Percentiles rank a stretch among this genome's conserved stretches.
phyloP scores from a whole-genome alignment of 2,113 vertebrate species.

The Tachysurus vachellii region DNA sequence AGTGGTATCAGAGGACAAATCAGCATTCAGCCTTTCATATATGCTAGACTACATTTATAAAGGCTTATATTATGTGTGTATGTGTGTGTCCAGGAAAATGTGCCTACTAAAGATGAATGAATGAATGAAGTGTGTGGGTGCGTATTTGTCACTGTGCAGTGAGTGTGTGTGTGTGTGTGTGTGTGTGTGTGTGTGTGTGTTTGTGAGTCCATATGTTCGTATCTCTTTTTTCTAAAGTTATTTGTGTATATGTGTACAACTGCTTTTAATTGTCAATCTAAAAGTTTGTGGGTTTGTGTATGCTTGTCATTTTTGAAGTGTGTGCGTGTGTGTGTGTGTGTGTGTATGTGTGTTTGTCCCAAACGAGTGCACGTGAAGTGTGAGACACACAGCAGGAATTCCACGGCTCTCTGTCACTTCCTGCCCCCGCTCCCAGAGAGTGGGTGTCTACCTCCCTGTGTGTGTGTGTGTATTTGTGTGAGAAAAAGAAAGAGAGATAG shows the following conservation, averaged over 20 bases:
- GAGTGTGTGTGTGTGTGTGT: not conserved
- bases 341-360: constrained; percentile 25
- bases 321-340: constrained; percentile 1
- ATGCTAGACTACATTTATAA: not conserved
- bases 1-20: too few relatives aligned
- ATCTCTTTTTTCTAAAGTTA: not conserved
- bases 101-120: not conserved
- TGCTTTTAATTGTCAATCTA: not conserved
- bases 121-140: not conserved
- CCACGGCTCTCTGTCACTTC: constrained; percentile 45
- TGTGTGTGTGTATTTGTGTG: constrained; percentile 20
- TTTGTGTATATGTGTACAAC: not conserved
- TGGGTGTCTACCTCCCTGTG: constrained; percentile 25
- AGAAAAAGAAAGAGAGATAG: constrained; percentile 17
- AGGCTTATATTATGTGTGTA: not conserved
- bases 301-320: not conserved
- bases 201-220: not conserved
- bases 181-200: not conserved
- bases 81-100: not conserved
- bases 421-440: constrained; percentile 19
- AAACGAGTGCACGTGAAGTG: constrained; percentile 40
- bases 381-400: constrained; percentile 52
- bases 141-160: not conserved
- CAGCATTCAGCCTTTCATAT: not conserved
- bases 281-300: not conserved